Evolutionary conservation across 2,797 vertebrate genomes (phyloP).

Genomic region (Danio albolineatus): DNA sequence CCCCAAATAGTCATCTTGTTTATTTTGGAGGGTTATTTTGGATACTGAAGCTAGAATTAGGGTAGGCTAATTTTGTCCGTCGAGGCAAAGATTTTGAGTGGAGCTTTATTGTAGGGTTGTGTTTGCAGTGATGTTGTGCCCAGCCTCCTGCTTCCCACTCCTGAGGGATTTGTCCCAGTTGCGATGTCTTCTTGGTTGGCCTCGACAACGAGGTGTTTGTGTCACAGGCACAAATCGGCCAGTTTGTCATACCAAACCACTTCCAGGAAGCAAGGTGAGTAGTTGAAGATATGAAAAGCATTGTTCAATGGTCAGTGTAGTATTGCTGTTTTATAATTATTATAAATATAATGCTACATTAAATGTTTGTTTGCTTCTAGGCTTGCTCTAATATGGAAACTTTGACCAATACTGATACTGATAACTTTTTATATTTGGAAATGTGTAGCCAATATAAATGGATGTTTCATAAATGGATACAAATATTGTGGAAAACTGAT

Average conservation of each 20-base stretch:
- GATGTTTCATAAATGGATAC: too few relatives aligned
- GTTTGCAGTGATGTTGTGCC: slow-evolving; percentile 72
- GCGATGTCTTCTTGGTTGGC: slow-evolving; percentile 78
- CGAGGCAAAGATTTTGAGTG: background rate
- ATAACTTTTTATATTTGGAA: too few relatives aligned
- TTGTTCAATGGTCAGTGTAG: background rate
- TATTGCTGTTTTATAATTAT: background rate
- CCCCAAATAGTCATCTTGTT: background rate
- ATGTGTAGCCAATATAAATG: too few relatives aligned
- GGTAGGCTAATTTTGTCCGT: background rate
- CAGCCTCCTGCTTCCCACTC: slow-evolving; percentile 79
- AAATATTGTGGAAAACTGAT: too few relatives aligned
- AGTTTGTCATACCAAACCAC: slow-evolving; percentile 71
- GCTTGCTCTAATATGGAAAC: too few relatives aligned
- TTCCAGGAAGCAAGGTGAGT: slow-evolving; percentile 75
- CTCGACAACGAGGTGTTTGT: slow-evolving; percentile 67
- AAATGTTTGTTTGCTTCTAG: background rate
- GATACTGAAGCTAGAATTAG: background rate
- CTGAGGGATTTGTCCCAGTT: slow-evolving; percentile 79
- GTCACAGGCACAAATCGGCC: slow-evolving; percentile 64
- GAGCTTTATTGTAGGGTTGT: background rate
- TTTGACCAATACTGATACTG: too few relatives aligned
- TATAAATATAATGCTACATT: background rate
- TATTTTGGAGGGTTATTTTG: background rate
- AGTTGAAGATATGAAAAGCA: slow-evolving; percentile 8